These are phyloP conservation scores for Columbina picui DNA, from an alignment of 2,113 vertebrate species.

Conservation along the genomic window DNA sequence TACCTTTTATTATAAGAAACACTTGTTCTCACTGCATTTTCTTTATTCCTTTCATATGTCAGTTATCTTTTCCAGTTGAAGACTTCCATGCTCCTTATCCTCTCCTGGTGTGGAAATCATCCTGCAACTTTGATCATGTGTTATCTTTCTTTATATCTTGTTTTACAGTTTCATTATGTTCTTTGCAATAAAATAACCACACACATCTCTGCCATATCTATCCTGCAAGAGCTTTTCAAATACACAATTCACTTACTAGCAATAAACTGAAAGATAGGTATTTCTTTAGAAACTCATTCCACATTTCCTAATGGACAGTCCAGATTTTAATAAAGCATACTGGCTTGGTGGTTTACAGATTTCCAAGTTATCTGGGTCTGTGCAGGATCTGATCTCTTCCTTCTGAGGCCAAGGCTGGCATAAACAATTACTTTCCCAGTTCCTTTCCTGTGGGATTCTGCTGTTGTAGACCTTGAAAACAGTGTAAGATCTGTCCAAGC, in stretches of 20 bases:
- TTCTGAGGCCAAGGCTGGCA: background rate
- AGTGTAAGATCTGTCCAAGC: background rate
- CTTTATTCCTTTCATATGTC: background rate
- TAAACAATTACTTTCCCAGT: background rate
- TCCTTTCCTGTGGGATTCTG: background rate
- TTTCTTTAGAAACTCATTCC: background rate
- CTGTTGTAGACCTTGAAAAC: background rate
- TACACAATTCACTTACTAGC: background rate
- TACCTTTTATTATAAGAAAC: background rate
- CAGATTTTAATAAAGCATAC: background rate
- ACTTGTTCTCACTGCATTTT: fast-evolving
- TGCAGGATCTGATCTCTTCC: background rate
- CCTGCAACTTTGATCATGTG: background rate
- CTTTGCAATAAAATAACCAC: background rate
- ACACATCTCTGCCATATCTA: background rate
- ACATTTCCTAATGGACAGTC: background rate
- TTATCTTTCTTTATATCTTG: background rate
- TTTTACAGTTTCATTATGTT: background rate
- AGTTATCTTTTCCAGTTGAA: background rate
- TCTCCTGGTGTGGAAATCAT: background rate
- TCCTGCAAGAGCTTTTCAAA: background rate
- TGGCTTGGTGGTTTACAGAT: background rate
- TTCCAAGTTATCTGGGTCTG: background rate
- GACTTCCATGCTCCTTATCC: background rate
- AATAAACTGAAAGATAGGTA: background rate